Conservation (phyloP, 2,888 invertebrate species). For the Ectemnius continuus region DNA sequence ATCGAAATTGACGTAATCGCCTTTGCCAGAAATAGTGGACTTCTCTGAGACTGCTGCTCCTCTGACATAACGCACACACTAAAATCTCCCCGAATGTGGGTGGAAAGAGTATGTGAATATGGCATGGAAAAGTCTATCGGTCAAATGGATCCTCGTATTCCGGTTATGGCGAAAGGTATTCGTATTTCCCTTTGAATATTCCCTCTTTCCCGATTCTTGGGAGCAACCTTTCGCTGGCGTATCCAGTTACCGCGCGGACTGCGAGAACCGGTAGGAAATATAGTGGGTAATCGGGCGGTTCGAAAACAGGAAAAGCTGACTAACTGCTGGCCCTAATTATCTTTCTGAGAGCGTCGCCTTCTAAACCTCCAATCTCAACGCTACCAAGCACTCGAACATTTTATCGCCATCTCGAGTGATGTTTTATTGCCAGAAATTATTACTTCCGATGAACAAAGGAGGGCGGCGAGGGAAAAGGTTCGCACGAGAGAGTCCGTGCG, state of each 20-base stretch:
- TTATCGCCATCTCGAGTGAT: too few relatives aligned
- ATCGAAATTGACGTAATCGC: conserved; percentile 2
- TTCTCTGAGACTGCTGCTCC: not conserved
- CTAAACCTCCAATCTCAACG: too few relatives aligned
- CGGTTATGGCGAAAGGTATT: not conserved
- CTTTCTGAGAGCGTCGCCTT: too few relatives aligned
- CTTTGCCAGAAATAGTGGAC: not conserved
- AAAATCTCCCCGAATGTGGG: not conserved
- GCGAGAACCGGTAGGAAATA: too few relatives aligned
- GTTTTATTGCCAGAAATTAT: too few relatives aligned
- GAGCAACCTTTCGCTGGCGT: not conserved
- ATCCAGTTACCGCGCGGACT: not conserved
- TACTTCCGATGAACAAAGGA: too few relatives aligned
- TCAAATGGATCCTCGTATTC: not conserved
- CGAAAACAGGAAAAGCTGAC: too few relatives aligned
- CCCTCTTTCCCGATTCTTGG: not conserved
- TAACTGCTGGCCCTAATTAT: too few relatives aligned
- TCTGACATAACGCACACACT: not conserved
- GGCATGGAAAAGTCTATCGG: not conserved
- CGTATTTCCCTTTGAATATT: not conserved
- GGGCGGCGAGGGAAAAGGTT: too few relatives aligned
- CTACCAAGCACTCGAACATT: too few relatives aligned
- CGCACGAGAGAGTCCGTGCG: too few relatives aligned
- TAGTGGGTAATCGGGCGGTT: too few relatives aligned
- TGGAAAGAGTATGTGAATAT: not conserved